Evolutionary conservation across 2,888 invertebrate species (phyloP), one percentile per base, ranked within the genome.

Genomic region (Synergus laeviventris): DNA sequence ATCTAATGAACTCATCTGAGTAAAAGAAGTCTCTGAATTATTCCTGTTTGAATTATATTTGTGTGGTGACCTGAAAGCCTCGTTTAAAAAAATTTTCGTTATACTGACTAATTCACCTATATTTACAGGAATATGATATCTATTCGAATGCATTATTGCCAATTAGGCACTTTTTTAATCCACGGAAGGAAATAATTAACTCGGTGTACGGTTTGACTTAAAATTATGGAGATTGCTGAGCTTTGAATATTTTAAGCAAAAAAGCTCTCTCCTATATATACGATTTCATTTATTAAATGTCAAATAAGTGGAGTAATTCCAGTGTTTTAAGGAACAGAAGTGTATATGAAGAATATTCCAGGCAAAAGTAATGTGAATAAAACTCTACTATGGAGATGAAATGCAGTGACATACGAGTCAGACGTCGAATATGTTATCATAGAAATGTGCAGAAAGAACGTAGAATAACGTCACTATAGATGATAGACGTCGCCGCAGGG

Each of bases 381-480:
- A 66, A 66, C 42, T 66, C 45, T 66, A 66, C 45, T 39, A 42
- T 42, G 14, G 66, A 66, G 24, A 45, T 42, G 70, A 70, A 70
- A 70, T 70, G 49, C 70, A 49, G 70, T 70, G 70, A 49, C 70
- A 70, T 70, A 49, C 70, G 70, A 70, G 70, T 70, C 45, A 31
- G 70, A 70, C 74, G 18, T 60, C 38, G 74, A 45, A 74, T 74
- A 74, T 56, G 74, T 59, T 56, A 74, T 74, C 54, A 60, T 62
- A 62, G 31, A 60, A 49, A 61, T 60, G 61, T 59, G 42, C 36
- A 45, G 62, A 74, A 62, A 61, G 60, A 62, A 74, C 42, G 74
- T 24, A 62, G 16, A 62, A 62, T 54, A 74, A 16, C 49, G 74
- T 73, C 38, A 76, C 76, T 60, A 73, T 66, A 60, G 59, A 70